Base-by-base conservation (phyloP, 2,888 invertebrate species). In the Pseudanteris insignis region DNA sequence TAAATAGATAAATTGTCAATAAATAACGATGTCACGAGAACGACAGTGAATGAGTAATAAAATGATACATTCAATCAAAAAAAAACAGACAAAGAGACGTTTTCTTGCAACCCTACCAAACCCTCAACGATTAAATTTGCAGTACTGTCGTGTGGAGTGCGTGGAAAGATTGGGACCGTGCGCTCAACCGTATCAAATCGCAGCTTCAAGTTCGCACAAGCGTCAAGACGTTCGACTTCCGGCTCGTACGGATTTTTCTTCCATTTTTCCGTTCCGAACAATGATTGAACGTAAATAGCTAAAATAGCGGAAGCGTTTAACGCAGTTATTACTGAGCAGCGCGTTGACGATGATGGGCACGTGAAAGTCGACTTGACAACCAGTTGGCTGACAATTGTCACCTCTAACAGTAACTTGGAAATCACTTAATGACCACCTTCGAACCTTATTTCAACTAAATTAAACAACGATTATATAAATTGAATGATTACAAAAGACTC, bases 21-120 rank as follows among this genome's bases (percentile, higher is more conserved):
- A 76, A 53, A 60, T 64, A 67, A 72, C 60, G 70, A 73, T 70
- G 71, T 74, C 72, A 70, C 67, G 67, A 67, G 69, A 75, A 68
- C 68, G 69, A 73, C 73, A 74, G 69, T 72, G 73, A 75, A 73
- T 73, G 75, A 78, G 74, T 75, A 78, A 78, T 75, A 77, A 58
- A 58, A 78, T 72, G 76, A 78, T 77, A 73, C 70, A 75, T 76
- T 72, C 71, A 72, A 71, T 68, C 68, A 61, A 40, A 34, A 14
- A 10, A 5, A 18, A n/a, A n/a, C n/a, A n/a, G n/a, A n/a, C n/a
- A n/a, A n/a, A n/a, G n/a, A n/a, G n/a, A n/a, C n/a, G n/a, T n/a
- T n/a, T n/a, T n/a, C n/a, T n/a, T n/a, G n/a, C n/a, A n/a, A n/a
- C n/a, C n/a, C n/a, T n/a, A n/a, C n/a, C n/a, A n/a, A n/a, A n/a